Conservation (phyloP, 2,888 invertebrate genomes). For the Augiades crinisus region DNA sequence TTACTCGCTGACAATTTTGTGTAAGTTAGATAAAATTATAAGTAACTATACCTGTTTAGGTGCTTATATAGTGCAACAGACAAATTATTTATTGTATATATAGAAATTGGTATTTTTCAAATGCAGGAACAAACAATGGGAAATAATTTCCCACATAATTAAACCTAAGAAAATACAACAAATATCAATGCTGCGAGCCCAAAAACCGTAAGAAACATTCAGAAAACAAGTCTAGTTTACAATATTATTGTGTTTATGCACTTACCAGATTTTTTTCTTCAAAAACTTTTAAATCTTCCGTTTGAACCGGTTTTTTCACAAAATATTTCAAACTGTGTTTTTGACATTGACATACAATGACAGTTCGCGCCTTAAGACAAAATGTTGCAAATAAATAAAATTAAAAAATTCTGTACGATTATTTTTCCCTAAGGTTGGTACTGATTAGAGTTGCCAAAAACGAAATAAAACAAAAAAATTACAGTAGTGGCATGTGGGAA, state of each 20-base stretch:
- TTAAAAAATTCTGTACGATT: slow-evolving; percentile 20
- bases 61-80: no score
- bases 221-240: slow-evolving; percentile 12
- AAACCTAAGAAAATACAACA: slow-evolving; percentile 27
- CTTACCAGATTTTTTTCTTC: slow-evolving; percentile 28
- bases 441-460: slow-evolving; percentile 25
- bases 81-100: no score
- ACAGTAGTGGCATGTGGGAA: slow-evolving; percentile 21
- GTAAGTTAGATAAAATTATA: no score
- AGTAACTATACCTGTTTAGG: no score
- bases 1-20: no score
- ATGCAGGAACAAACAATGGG: slow-evolving; percentile 28
- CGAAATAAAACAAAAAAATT: background rate
- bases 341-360: slow-evolving; percentile 26
- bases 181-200: no score
- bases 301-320: slow-evolving; percentile 1
- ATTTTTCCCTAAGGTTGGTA: slow-evolving; percentile 19
- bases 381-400: slow-evolving; percentile 17
- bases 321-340: slow-evolving; percentile 23
- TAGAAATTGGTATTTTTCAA: no score
- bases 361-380: slow-evolving; percentile 8
- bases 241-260: slow-evolving; percentile 19
- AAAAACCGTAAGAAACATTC: background rate
- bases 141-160: slow-evolving; percentile 30
- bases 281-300: slow-evolving; percentile 15